phyloP scores from a whole-genome alignment of 1,140 invertebrate genomes.

The Chionoecetes opilio region DNA sequence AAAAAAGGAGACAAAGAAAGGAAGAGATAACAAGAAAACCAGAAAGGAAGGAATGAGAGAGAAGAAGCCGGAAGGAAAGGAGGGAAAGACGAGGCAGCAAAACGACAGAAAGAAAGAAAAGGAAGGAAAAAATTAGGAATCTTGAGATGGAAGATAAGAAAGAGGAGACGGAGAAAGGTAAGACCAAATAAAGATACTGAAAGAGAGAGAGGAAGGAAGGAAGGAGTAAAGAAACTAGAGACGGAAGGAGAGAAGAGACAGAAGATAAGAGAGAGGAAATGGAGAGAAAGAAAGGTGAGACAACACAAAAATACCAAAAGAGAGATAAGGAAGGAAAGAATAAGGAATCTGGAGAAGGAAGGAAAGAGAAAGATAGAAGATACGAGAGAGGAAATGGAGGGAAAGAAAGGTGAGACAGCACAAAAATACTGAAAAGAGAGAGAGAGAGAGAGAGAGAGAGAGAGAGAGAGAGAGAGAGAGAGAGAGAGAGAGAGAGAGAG shows the following conservation, averaged over 20 bases:
- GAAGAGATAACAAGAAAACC: not conserved
- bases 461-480: constrained; percentile 5
- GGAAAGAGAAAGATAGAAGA: constrained; percentile 3
- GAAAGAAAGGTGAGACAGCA: not conserved
- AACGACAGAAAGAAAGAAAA: no score
- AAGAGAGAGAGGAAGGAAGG: not conserved
- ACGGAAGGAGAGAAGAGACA: not conserved
- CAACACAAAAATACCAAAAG: not conserved
- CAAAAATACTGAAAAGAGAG: no score
- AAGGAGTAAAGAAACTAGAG: no score
- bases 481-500: not conserved
- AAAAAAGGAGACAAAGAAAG: not conserved
- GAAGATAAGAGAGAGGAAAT: not conserved
- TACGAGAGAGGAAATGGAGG: not conserved
- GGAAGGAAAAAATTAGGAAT: no score
- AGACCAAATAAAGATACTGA: no score
- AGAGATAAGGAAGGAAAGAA: not conserved
- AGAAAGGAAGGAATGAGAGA: no score
- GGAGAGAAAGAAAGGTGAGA: constrained; percentile 30
- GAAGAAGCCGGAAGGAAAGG: no score
- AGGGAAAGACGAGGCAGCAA: not conserved
- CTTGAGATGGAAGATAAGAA: no score
- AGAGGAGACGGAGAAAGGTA: no score
- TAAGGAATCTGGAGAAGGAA: not conserved
- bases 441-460: not conserved